Evolutionary conservation across 2,797 vertebrate species (phyloP).

Genomic region (Apogon hyalosoma): DNA sequence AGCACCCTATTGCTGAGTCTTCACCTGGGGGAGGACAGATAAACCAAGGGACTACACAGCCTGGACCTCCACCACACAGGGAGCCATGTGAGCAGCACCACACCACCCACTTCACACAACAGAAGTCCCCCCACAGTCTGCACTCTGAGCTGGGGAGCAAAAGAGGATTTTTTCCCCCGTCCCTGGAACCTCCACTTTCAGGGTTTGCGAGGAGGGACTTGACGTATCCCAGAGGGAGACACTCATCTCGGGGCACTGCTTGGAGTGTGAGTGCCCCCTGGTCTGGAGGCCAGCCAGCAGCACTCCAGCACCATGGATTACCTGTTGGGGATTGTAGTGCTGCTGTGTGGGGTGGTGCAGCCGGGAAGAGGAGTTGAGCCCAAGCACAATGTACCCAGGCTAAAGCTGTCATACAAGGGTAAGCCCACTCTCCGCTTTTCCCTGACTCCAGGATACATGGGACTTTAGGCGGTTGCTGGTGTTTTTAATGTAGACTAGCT

Average conservation of each 20-base stretch:
- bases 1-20: conserved; percentile 41
- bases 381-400: conserved; percentile 93
- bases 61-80: conserved; percentile 78
- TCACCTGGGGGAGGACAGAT: conserved; percentile 67
- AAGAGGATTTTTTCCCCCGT: conserved; percentile 41
- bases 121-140: conserved; percentile 72
- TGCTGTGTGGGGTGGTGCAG: conserved; percentile 90
- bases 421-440: conserved; percentile 74
- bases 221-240: conserved; percentile 60
- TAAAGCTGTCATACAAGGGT: conserved; percentile 97
- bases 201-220: conserved; percentile 57
- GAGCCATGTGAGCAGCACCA: conserved; percentile 85
- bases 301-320: conserved; percentile 94
- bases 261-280: conserved; percentile 77
- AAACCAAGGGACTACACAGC: conserved; percentile 64
- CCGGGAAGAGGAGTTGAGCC: conserved; percentile 83
- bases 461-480: conserved; percentile 8
- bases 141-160: conserved; percentile 53
- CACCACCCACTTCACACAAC: conserved; percentile 57
- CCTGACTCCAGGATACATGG: conserved; percentile 50
- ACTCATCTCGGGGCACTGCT: conserved; percentile 72
- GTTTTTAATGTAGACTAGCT: conserved; percentile 45
- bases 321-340: conserved; percentile 90
- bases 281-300: conserved; percentile 82
- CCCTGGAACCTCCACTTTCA: conserved; percentile 59